Percentiles rank a stretch among this genome's conserved stretches.
phyloP scores from a whole-genome alignment of 2,797 vertebrate genomes.

The Linurgus olivaceus region DNA sequence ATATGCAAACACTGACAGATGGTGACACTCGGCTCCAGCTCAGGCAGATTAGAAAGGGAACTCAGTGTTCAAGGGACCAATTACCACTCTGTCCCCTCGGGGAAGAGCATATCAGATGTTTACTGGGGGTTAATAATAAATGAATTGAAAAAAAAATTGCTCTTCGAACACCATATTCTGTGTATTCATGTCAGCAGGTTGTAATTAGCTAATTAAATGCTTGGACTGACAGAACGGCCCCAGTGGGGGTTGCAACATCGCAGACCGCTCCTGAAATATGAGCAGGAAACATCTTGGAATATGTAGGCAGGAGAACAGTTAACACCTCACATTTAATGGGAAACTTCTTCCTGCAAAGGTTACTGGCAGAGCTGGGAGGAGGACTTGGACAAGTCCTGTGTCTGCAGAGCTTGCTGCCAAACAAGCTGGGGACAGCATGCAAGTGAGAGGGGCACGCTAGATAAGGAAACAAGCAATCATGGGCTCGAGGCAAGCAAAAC shows the following conservation, averaged over 20 bases:
- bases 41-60: constrained; percentile 73
- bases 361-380: constrained; percentile 50
- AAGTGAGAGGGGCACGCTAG: rapidly evolving
- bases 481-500: background rate
- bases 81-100: constrained; percentile 75
- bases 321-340: constrained; percentile 51
- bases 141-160: constrained; percentile 71
- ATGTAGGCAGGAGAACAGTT: constrained; percentile 50
- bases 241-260: constrained; percentile 53
- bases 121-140: constrained; percentile 74
- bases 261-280: constrained; percentile 59
- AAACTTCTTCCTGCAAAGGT: constrained; percentile 58
- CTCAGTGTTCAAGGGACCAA: constrained; percentile 76
- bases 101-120: constrained; percentile 77
- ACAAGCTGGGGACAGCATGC: background rate
- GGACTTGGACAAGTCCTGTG: background rate
- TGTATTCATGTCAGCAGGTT: constrained; percentile 76
- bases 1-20: constrained; percentile 76
- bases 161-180: constrained; percentile 65
- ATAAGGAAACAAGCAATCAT: background rate
- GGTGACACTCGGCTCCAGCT: constrained; percentile 72
- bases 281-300: constrained; percentile 70
- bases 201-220: constrained; percentile 80
- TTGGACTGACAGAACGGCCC: constrained; percentile 74
- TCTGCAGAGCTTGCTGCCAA: background rate